Evolutionary conservation across 2,797 vertebrate genomes (phyloP), one percentile per base, ranked within the genome.

Genomic region (Acanthopagrus latus): DNA sequence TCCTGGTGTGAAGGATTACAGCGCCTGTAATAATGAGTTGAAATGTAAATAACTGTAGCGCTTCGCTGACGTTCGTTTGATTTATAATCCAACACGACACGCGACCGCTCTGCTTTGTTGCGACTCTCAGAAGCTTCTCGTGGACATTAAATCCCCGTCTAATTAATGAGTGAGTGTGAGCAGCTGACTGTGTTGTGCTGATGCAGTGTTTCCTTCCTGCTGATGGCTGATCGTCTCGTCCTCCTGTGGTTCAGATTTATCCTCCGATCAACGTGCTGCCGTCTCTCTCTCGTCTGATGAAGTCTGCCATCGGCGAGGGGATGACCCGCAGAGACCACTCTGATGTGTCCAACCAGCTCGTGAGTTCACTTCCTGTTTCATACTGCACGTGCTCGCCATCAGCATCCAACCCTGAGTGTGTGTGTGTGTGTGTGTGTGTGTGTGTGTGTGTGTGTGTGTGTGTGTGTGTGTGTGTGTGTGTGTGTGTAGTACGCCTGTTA

Each of bases 271-370:
- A 89, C 79, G 92, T 96, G 85, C 88, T 95, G 90, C 88, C 94
- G 52, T 96, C 95, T 81, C 92, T 96, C 68, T 95, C 93, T 70
- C 95, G 92, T 87, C 60, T 95, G 80, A 95, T 87, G 92, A 96
- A 91, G 80, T 94, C 95, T 17, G 93, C 93, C 86, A 94, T 92
- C 11, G 90, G 93, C 76, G 93, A 91, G 83, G 92, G 92, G 64
- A 92, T 92, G 94, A 95, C 90, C 65, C 91, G 93, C 78, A 93
- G 95, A 93, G 95, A 95, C 90, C 94, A 95, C 76, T 88, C 87
- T 5, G 89, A 91, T 57, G 93, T 92, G 48, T 94, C 95, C 89
- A 97, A 97, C 95, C 95, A 97, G 92, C 95, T 88, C 47, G 90
- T 94, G 91, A 12, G 82, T 64, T 5, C 38, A 16, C 14, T 29